phyloP scores from a whole-genome alignment of 2,888 invertebrate genomes.

The Metacarcinus magister region DNA sequence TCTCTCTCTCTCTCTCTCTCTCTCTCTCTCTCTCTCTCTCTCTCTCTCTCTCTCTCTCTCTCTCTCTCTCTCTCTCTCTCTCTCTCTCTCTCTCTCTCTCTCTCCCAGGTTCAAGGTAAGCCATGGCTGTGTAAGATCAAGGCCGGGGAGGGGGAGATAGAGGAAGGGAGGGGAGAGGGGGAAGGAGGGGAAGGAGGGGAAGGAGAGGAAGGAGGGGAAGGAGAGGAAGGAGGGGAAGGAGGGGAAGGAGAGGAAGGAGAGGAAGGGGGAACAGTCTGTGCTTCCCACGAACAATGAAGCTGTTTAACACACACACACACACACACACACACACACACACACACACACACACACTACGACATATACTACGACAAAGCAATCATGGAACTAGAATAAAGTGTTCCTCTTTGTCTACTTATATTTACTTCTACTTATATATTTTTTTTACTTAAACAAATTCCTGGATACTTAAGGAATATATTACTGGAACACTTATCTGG shows the following conservation, averaged over 20 bases:
- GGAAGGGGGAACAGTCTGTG: not conserved
- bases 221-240: not conserved
- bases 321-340: conserved; percentile 26
- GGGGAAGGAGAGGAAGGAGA: not conserved
- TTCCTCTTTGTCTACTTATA: no score
- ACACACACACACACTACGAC: conserved; percentile 26
- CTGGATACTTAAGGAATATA: no score
- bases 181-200: not conserved
- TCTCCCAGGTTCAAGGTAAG: conserved; percentile 26
- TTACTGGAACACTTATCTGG: no score
- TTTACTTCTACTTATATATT: no score
- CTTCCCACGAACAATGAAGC: conserved; percentile 26
- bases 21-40: no score
- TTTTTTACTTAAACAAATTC: no score
- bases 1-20: no score
- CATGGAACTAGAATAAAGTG: no score
- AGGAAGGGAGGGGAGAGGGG: not conserved
- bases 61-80: conserved; percentile 14
- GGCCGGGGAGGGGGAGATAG: not conserved
- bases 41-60: conserved; percentile 3
- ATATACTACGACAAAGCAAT: no score
- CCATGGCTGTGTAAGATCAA: not conserved
- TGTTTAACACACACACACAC: conserved; percentile 1
- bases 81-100: conserved; percentile 26
- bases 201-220: not conserved